These are phyloP conservation scores for Brevimyrus niger DNA, from an alignment of 2,113 vertebrate species.

Conservation along the genomic window DNA sequence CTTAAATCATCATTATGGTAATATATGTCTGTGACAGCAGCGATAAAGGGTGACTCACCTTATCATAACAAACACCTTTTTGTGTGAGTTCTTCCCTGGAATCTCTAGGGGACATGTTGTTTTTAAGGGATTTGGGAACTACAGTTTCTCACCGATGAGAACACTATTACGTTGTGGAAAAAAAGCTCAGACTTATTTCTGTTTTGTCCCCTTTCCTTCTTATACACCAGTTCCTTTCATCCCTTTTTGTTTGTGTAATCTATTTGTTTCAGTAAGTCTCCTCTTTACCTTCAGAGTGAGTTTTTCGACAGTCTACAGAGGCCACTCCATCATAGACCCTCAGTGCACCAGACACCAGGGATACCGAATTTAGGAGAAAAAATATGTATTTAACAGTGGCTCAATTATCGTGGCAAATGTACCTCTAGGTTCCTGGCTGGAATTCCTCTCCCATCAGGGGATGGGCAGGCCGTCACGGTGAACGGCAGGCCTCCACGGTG, in stretches of 20 bases:
- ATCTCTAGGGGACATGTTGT: conserved; percentile 63
- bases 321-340: neutral
- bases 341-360: neutral
- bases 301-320: neutral
- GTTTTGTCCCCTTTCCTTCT: neutral
- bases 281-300: neutral
- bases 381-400: neutral
- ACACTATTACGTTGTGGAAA: conserved; percentile 56
- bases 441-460: conserved; percentile 1
- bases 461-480: neutral
- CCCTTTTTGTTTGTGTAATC: neutral
- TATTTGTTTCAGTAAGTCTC: neutral
- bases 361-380: neutral
- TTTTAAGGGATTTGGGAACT: conserved; percentile 71
- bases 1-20: conserved; percentile 88
- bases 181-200: neutral
- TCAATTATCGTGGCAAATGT: conserved; percentile 3
- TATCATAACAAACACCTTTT: conserved; percentile 81
- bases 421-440: neutral
- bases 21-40: conserved; percentile 78
- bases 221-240: neutral
- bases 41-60: conserved; percentile 79
- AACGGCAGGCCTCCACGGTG: neutral
- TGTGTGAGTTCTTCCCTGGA: conserved; percentile 68
- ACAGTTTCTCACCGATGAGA: conserved; percentile 73